Conservation (phyloP, 2,113 vertebrate genomes). For the Hoplias malabaricus region DNA sequence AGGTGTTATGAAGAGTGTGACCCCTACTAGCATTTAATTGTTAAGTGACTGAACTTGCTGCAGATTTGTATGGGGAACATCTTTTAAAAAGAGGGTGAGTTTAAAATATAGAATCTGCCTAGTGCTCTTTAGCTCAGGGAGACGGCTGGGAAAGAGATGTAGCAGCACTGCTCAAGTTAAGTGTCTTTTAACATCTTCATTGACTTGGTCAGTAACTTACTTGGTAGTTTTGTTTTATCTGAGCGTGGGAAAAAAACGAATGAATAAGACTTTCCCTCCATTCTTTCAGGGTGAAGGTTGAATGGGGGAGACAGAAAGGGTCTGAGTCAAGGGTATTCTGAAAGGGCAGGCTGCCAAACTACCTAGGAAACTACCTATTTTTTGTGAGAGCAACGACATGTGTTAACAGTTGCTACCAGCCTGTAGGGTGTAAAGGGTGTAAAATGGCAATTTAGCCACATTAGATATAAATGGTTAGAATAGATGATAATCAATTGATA, state of each 20-base stretch:
- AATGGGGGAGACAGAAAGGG: slow-evolving; percentile 17
- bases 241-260: slow-evolving; percentile 64
- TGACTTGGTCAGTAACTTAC: slow-evolving; percentile 32
- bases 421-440: neutral
- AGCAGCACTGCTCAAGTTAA: slow-evolving; percentile 5
- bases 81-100: neutral
- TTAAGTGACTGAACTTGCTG: neutral
- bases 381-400: neutral
- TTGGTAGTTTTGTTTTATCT: slow-evolving; percentile 51
- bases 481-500: too few relatives aligned
- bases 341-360: slow-evolving; percentile 3
- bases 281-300: slow-evolving; percentile 49
- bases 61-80: neutral
- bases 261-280: slow-evolving; percentile 58
- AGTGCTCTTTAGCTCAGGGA: slow-evolving; percentile 1
- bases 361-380: neutral
- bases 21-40: neutral
- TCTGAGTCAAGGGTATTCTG: slow-evolving; percentile 11
- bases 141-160: slow-evolving; percentile 27
- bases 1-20: neutral
- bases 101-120: slow-evolving; percentile 18
- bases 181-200: slow-evolving; percentile 56
- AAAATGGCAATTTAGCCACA: neutral
- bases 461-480: neutral
- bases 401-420: neutral